Percentiles rank a stretch among this genome's conserved stretches.
Evolutionary conservation across 2,888 invertebrate species (phyloP).

Genomic region (Stratiomys singularior): DNA sequence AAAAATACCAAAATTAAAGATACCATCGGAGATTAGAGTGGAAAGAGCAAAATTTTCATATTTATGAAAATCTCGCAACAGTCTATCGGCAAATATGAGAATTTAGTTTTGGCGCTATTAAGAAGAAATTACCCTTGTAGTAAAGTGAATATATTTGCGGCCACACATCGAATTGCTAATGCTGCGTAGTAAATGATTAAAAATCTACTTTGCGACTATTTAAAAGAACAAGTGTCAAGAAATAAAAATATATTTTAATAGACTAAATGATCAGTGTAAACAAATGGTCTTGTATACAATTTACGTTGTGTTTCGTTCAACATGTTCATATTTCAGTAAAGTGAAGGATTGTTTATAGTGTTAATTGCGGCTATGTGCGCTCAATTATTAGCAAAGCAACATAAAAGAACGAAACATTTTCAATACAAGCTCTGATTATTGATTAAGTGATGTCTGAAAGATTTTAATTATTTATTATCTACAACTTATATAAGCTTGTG

Average conservation of each 20-base stretch:
- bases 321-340: too few relatives aligned
- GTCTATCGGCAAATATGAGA: too few relatives aligned
- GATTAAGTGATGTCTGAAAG: neutral
- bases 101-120: too few relatives aligned
- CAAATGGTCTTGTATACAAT: too few relatives aligned
- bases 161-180: neutral
- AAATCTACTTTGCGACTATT: neutral
- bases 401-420: neutral
- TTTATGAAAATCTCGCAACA: neutral
- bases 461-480: neutral
- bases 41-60: neutral
- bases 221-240: neutral
- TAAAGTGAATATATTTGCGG: neutral
- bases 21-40: neutral
- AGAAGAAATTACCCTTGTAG: neutral
- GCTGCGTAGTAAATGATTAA: neutral
- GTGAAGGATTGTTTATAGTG: too few relatives aligned
- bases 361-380: neutral
- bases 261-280: neutral
- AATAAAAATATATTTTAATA: neutral
- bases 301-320: too few relatives aligned
- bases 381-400: neutral
- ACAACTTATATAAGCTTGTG: neutral
- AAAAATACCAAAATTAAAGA: neutral
- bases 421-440: neutral